These are phyloP conservation scores for Thymallus thymallus DNA, from an alignment of 2,113 vertebrate species.

Conservation along the genomic window DNA sequence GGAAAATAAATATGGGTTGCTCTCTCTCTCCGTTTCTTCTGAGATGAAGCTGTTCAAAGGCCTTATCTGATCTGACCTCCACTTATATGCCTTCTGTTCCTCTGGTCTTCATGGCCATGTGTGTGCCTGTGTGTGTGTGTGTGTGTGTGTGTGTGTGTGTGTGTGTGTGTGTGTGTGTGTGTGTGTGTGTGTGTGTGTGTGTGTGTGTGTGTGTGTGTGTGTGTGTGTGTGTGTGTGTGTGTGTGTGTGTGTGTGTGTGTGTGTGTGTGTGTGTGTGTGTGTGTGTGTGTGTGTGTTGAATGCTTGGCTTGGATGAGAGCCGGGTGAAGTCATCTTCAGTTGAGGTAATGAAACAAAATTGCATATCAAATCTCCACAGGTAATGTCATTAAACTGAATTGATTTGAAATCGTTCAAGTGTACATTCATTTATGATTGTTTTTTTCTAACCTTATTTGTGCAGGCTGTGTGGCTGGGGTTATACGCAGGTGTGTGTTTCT, in stretches of 20 bases:
- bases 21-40: slow-evolving; percentile 38
- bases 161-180: background rate
- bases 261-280: background rate
- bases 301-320: slow-evolving; percentile 52
- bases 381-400: slow-evolving; percentile 41
- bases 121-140: no score
- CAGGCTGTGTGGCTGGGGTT: slow-evolving; percentile 54
- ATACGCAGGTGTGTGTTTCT: slow-evolving; percentile 22
- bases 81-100: slow-evolving; percentile 58
- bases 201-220: background rate
- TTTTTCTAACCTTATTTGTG: slow-evolving; percentile 46
- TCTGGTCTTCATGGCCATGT: slow-evolving; percentile 43
- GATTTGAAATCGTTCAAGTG: slow-evolving; percentile 50
- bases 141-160: no score
- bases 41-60: slow-evolving; percentile 73
- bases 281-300: slow-evolving; percentile 43
- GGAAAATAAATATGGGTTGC: no score
- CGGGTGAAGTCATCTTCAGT: slow-evolving; percentile 56
- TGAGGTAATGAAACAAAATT: slow-evolving; percentile 24
- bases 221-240: background rate
- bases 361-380: slow-evolving; percentile 51
- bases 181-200: background rate
- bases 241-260: slow-evolving; percentile 10
- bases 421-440: slow-evolving; percentile 53
- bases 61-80: slow-evolving; percentile 74